Evolutionary conservation across 2,797 vertebrate genomes (phyloP), one percentile per base, ranked within the genome.

Genomic region (Epinephelus malabaricus): DNA sequence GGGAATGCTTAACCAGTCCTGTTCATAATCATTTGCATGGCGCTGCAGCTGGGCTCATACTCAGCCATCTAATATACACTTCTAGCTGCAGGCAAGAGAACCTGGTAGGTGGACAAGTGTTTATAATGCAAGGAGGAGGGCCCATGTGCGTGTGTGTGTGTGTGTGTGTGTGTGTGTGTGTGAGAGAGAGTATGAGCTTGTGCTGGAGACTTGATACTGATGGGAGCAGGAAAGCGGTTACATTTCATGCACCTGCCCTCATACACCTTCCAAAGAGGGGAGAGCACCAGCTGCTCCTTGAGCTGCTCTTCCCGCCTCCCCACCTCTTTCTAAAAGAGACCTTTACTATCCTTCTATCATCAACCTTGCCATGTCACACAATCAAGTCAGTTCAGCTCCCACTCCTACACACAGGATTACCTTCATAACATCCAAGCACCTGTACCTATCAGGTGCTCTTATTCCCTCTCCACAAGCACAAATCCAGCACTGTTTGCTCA

Each of bases 1-100:
- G 89, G 81, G 91, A 93, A 94, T 89, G 81, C 79, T 83, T 86
- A 88, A 93, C 72, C 46, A 21, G 50, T 87, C 51, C 69, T 76
- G 81, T 86, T 86, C 69, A 67, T 3, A 62, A 85, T 84, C 73
- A 88, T 85, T 79, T 80, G 69, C 87, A 73, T 69, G 69, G 71
- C 80, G 79, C 79, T 72, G 87, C 74, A 85, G 72, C 86, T 69
- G 64, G 58, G 74, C 77, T 86, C 70, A 63, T 18, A 66, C 60
- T 77, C 84, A 55, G 38, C 74, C 14, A 72, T 83, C 27, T 80
- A 78, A 81, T 72, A 62, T 60, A 62, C 53, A 56, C 54, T 69
- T 83, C 62, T 78, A 14, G 79, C 82, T 91, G 73, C 73, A 76
- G 84, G 86, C 84, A 34, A 73, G 45, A 69, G 25, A 87, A 77